Base-by-base conservation (phyloP, 2,797 vertebrate species). In the Labroides dimidiatus region DNA sequence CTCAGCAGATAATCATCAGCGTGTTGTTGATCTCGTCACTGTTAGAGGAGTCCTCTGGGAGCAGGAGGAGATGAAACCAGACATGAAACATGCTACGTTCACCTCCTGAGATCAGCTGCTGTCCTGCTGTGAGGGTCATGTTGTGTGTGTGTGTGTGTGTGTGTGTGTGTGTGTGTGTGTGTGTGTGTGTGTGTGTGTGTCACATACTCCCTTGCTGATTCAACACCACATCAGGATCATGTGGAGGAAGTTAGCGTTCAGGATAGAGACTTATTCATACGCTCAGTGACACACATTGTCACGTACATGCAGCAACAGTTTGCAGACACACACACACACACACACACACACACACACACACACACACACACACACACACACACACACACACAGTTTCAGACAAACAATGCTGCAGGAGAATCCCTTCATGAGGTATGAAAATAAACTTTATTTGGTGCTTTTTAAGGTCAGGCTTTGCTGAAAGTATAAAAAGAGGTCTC, bases 151-250 rank as follows among this genome's bases (percentile, higher is more conserved):
- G n/a, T n/a, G n/a, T n/a, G n/a, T n/a, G 24, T 51, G 17, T 52
- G 50, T 33, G 50, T 17, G 8, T 36, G 61, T 53, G 12, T 48
- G 52, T 56, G 44, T 33, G 66, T 49, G 45, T 65, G 56, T 75
- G 12, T 33, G 37, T 75, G 12, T 42, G 45, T 56, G 37, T 33
- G 66, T 49, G 45, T 65, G 56, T 75, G 12, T 37, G 4, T 84
- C 58, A 78, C 73, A 74, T 51, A 20, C 59, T 69, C 27, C 20
- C 49, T 56, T 81, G 81, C 80, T 87, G 87, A 86, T 77, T 89
- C 84, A 78, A 43, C 1, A 15, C 80, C 62, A 66, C 81, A 88
- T 92, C 84, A 61, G 66, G 56, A 71, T 93, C 93, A 93, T 93
- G 92, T 87, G 92, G 90, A 83, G 54, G 75, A 81, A 82, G 84